Evolutionary conservation across 2,797 vertebrate genomes (phyloP), one percentile per base, ranked within the genome.

Genomic region (Gymnothorax javanicus): DNA sequence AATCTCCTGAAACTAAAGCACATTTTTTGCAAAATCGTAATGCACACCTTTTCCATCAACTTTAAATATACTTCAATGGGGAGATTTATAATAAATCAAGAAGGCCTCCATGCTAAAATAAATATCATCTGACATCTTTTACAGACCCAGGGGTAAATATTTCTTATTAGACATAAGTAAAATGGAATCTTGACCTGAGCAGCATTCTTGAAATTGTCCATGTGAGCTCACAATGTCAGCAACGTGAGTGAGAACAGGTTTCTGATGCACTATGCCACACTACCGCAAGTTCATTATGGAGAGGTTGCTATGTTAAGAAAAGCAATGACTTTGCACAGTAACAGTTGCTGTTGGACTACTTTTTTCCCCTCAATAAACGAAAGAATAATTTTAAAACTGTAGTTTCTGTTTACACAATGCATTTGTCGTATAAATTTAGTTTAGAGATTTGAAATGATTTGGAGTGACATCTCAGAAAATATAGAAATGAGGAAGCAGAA

Each of bases 61-160:
- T 52, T 50, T 27, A 56, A 82, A 67, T 86, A 71, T 57, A 85
- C 77, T 88, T 87, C 52, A 79, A 83, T 4, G 20, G 62, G 84
- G 77, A 85, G 77, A 54, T 88, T 85, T 85, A 83, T 73, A 88
- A 88, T 86, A 88, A 86, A 86, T 86, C 82, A 27, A 52, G 58
- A 57, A 82, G 86, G 82, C 84, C 64, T 50, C 60, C 50, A 54
- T 58, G 71, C 27, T 23, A 77, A 33, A 83, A 86, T 67, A 86
- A 88, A 86, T 33, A 86, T 43, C 33, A 67, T 73, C 43, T 86
- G 87, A 88, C 85, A 23, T 88, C 84, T 86, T 88, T 73, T 58
- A 33, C 67, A 83, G 25, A 64, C 84, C 85, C 57, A 33, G 57
- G 81, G 67, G 85, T 86, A 84, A 85, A 71, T 15, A 83, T 77